These are phyloP conservation scores for Marronus borbonicus DNA, from an alignment of 2,888 invertebrate genomes.

Conservation along the genomic window DNA sequence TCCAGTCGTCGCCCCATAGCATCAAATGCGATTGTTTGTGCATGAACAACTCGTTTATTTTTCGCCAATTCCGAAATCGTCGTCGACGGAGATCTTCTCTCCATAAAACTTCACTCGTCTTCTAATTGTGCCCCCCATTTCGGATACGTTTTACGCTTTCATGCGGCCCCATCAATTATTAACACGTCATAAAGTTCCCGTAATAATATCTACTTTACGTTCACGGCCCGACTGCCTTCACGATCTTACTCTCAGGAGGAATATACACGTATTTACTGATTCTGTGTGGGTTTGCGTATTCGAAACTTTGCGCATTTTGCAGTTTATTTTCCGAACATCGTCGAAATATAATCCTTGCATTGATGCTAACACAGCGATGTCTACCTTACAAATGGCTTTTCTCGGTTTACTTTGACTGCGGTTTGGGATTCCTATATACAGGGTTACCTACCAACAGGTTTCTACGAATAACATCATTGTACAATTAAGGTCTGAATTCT, in stretches of 20 bases:
- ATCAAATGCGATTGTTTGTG: constrained; percentile 37
- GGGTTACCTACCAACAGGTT: no score
- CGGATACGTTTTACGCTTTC: constrained; percentile 45
- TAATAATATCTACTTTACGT: constrained; percentile 45
- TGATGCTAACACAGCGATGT: constrained; percentile 10
- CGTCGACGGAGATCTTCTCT: constrained; percentile 24
- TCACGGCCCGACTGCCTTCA: neutral
- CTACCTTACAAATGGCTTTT: constrained; percentile 8
- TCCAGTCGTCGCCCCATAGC: neutral
- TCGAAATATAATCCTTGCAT: constrained; percentile 29
- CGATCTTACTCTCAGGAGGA: constrained; percentile 24
- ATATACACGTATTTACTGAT: constrained; percentile 39
- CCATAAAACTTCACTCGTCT: constrained; percentile 34
- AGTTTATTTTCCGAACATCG: constrained; percentile 40
- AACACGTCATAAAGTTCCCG: constrained; percentile 46
- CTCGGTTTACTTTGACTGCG: constrained; percentile 8
- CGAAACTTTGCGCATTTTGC: constrained; percentile 44
- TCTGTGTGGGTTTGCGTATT: constrained; percentile 34
- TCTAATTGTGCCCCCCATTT: constrained; percentile 35
- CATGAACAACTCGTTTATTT: constrained; percentile 35
- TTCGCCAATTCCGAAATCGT: constrained; percentile 33
- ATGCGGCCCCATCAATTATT: constrained; percentile 44
- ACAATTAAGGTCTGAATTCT: no score
- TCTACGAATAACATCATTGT: no score
- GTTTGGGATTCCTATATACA: constrained; percentile 9